phyloP scores from a whole-genome alignment of 2,888 invertebrate species.

The Rhagophthalmus giganteus region DNA sequence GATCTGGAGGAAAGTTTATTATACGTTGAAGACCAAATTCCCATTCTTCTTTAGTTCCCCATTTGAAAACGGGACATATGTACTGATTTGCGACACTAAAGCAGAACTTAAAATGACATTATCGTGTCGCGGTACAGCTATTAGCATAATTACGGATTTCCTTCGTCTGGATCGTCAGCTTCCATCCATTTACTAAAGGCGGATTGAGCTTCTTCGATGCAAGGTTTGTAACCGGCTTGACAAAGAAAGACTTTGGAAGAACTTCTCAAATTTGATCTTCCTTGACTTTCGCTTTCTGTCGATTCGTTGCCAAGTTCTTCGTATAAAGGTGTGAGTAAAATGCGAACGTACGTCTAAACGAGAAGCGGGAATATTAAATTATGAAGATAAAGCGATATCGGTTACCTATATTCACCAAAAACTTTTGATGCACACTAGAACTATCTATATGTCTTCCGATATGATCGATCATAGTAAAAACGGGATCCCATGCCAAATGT shows the following conservation, averaged over 20 bases:
- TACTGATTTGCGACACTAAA: conserved; percentile 72
- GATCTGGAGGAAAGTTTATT: conserved; percentile 70
- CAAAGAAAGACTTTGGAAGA: conserved; percentile 74
- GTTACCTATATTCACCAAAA: conserved; percentile 67
- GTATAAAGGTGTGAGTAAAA: conserved; percentile 71
- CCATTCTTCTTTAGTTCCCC: conserved; percentile 81
- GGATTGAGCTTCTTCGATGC: conserved; percentile 73
- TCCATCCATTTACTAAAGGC: conserved; percentile 78
- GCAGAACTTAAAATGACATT: too few relatives aligned
- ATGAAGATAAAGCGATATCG: too few relatives aligned
- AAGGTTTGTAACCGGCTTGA: conserved; percentile 75
- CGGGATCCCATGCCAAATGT: conserved; percentile 79
- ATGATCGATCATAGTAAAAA: conserved; percentile 82
- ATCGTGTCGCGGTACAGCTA: too few relatives aligned
- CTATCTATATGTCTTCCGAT: conserved; percentile 74
- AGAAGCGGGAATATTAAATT: too few relatives aligned
- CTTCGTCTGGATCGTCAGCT: conserved; percentile 71
- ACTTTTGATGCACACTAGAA: conserved; percentile 67
- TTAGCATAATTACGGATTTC: conserved; percentile 74
- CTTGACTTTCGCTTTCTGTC: conserved; percentile 64
- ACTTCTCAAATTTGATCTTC: conserved; percentile 68
- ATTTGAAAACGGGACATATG: conserved; percentile 81
- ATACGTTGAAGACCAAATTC: conserved; percentile 78
- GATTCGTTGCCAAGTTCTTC: conserved; percentile 64
- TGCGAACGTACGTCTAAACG: conserved; percentile 68